These are phyloP conservation scores for Neria commutata DNA, from an alignment of 2,888 invertebrate species.

Conservation along the genomic window DNA sequence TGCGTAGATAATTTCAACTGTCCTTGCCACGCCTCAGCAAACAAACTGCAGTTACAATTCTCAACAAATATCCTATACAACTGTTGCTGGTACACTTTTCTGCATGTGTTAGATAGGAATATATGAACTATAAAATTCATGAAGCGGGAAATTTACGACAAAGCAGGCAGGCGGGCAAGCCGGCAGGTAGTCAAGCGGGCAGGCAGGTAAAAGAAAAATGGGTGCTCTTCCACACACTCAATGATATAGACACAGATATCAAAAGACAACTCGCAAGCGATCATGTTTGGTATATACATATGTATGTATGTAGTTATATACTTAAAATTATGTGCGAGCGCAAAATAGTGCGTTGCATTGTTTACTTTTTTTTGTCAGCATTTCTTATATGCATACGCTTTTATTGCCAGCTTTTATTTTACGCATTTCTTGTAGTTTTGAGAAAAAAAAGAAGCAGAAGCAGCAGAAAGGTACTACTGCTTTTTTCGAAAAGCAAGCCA, in stretches of 20 bases:
- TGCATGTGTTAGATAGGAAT: no score
- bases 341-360: slow-evolving; percentile 56
- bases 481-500: slow-evolving; percentile 34
- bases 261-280: slow-evolving; percentile 39
- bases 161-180: slow-evolving; percentile 15
- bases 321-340: slow-evolving; percentile 27
- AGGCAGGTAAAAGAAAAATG: slow-evolving; percentile 19
- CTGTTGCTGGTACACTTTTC: no score
- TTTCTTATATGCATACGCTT: not conserved
- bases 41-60: no score
- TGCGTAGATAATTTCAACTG: no score
- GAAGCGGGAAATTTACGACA: slow-evolving; percentile 28
- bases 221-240: slow-evolving; percentile 13
- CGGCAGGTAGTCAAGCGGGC: slow-evolving; percentile 1
- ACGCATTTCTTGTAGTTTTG: slow-evolving; percentile 2
- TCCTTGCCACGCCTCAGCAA: no score
- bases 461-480: slow-evolving; percentile 26
- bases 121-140: slow-evolving; percentile 50
- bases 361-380: slow-evolving; percentile 33
- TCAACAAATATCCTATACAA: not conserved
- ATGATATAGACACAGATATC: slow-evolving; percentile 14
- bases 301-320: no score
- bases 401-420: slow-evolving; percentile 15
- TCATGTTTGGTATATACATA: no score
- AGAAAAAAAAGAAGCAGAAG: not conserved